Evolutionary conservation across 2,113 vertebrate species (phyloP).

Genomic region (Sigmodon hispidus): DNA sequence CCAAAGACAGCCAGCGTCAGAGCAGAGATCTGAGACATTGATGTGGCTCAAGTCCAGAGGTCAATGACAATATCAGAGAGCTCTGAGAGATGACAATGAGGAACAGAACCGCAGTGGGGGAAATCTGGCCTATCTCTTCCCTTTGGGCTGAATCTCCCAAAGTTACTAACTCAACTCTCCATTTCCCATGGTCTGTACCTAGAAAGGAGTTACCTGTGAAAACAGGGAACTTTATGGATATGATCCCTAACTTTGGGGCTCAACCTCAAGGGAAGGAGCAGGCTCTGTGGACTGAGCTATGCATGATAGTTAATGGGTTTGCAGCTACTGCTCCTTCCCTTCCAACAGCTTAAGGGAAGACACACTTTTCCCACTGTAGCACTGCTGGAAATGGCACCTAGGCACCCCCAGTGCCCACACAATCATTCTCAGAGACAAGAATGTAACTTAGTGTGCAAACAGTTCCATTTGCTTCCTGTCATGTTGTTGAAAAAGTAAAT

Average conservation of each 20-base stretch:
- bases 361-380: neutral
- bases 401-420: neutral
- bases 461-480: neutral
- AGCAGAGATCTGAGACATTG: neutral
- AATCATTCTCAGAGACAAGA: neutral
- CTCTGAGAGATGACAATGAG: fast-evolving
- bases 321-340: neutral
- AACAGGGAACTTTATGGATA: neutral
- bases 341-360: neutral
- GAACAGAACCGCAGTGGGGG: neutral
- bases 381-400: neutral
- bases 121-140: fast-evolving
- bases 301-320: neutral
- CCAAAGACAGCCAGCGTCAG: fast-evolving
- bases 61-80: neutral
- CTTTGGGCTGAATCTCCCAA: neutral
- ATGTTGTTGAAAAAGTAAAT: neutral
- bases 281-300: neutral
- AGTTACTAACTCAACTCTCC: neutral
- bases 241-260: neutral
- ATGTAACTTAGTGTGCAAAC: no score
- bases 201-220: neutral
- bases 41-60: neutral
- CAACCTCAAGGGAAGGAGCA: neutral
- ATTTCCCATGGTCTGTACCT: neutral